These are phyloP conservation scores for Oscheius onirici DNA, from an alignment of 2,888 invertebrate species.

Conservation along the genomic window DNA sequence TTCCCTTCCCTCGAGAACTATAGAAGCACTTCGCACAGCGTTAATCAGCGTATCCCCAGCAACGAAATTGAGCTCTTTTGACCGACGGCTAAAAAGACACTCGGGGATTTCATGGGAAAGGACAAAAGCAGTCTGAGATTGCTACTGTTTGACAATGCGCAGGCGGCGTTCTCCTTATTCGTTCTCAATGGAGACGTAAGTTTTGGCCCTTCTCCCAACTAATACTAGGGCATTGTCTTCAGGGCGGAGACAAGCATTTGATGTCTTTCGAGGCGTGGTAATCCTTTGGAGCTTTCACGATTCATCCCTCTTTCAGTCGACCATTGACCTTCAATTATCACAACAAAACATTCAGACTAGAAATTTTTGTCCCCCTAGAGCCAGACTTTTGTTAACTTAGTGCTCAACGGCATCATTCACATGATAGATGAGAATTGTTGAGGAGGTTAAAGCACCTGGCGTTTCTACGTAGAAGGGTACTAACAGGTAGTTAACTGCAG, in stretches of 20 bases:
- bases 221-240: not conserved
- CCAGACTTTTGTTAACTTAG: too few relatives aligned
- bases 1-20: too few relatives aligned
- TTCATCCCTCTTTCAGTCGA: too few relatives aligned
- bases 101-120: not conserved
- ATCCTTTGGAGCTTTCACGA: not conserved
- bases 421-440: too few relatives aligned
- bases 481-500: too few relatives aligned
- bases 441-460: too few relatives aligned
- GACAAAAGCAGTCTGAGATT: not conserved
- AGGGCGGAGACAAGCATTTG: constrained; percentile 1
- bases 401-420: too few relatives aligned
- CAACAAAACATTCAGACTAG: too few relatives aligned
- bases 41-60: constrained; percentile 26
- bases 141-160: too few relatives aligned
- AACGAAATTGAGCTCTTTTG: constrained; percentile 17
- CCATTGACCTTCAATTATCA: too few relatives aligned
- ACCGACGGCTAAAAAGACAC: not conserved
- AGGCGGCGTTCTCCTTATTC: not conserved
- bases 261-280: not conserved
- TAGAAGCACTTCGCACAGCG: not conserved
- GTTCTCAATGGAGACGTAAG: constrained; percentile 4
- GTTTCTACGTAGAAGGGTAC: too few relatives aligned
- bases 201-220: not conserved
- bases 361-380: too few relatives aligned